These are phyloP conservation scores for Lithophane ornitopus DNA, from an alignment of 2,888 invertebrate species.

Conservation along the genomic window DNA sequence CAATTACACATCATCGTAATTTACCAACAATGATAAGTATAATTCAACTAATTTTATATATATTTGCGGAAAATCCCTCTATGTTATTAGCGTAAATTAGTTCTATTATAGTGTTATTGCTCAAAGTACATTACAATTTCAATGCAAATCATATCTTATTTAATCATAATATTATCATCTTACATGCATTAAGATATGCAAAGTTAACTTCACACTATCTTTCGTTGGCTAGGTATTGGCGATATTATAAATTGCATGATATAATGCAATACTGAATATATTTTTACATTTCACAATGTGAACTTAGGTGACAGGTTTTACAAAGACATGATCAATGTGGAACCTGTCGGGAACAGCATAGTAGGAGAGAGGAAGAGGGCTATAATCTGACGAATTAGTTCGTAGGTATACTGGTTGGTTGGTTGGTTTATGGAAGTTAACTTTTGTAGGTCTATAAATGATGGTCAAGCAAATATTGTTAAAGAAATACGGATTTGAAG, in stretches of 20 bases:
- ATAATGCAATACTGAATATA: neutral
- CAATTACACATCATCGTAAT: conserved; percentile 23
- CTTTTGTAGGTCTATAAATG: neutral
- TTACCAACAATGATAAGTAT: neutral
- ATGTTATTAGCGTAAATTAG: conserved; percentile 48
- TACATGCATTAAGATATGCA: conserved; percentile 50
- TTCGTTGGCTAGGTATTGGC: neutral
- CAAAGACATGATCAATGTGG: too few species aligned
- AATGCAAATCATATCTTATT: conserved; percentile 46
- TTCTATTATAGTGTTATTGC: conserved; percentile 45
- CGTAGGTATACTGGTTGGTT: too few species aligned
- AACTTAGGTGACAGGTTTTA: too few species aligned
- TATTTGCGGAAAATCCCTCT: conserved; percentile 41
- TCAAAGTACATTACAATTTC: conserved; percentile 40
- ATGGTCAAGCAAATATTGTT: neutral
- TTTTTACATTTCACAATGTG: too few species aligned
- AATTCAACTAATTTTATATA: conserved; percentile 31
- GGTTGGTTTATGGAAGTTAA: neutral
- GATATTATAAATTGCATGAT: conserved; percentile 12
- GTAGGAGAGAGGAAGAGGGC: too few species aligned
- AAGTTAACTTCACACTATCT: conserved; percentile 23
- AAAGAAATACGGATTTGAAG: neutral
- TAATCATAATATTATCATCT: conserved; percentile 47
- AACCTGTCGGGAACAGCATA: too few species aligned
- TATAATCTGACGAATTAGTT: too few species aligned